Evolutionary conservation across 2,888 invertebrate genomes (phyloP).

Genomic region (Chrysolina haemoptera): DNA sequence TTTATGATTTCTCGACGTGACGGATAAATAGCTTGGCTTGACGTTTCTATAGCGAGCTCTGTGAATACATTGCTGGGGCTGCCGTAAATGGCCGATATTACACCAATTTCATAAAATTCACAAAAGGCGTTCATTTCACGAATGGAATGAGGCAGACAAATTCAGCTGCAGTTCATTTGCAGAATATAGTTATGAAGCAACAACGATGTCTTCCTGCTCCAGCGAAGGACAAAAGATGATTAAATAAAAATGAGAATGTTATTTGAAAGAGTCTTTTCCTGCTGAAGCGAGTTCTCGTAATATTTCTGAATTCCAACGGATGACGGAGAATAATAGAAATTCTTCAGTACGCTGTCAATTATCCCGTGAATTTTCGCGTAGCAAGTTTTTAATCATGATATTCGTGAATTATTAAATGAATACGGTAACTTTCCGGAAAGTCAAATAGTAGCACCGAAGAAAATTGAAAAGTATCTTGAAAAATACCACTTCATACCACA

Average conservation of each 20-base stretch:
- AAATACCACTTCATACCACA: no score
- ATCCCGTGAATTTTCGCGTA: not conserved
- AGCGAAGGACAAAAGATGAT: conserved; percentile 7
- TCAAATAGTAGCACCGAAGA: not conserved
- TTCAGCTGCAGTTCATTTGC: conserved; percentile 29
- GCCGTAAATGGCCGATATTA: conserved; percentile 44
- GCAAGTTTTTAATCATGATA: not conserved
- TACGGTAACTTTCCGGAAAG: not conserved
- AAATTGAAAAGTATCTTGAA: no score
- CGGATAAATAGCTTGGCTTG: conserved; percentile 63
- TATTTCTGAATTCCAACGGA: not conserved
- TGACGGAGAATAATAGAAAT: not conserved
- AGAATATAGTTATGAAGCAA: conserved; percentile 15
- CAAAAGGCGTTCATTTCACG: conserved; percentile 37
- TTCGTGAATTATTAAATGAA: not conserved
- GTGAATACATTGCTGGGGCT: conserved; percentile 58
- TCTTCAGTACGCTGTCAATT: conserved; percentile 1
- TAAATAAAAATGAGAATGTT: conserved; percentile 17
- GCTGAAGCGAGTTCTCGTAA: conserved; percentile 1
- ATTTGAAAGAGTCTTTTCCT: not conserved
- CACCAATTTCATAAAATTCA: conserved; percentile 44
- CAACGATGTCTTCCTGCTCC: conserved; percentile 7
- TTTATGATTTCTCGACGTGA: conserved; percentile 62
- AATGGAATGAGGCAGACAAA: conserved; percentile 21
- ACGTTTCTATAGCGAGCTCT: conserved; percentile 58